Base-by-base conservation (phyloP, 1,140 invertebrate species). In the Dysdera silvatica region DNA sequence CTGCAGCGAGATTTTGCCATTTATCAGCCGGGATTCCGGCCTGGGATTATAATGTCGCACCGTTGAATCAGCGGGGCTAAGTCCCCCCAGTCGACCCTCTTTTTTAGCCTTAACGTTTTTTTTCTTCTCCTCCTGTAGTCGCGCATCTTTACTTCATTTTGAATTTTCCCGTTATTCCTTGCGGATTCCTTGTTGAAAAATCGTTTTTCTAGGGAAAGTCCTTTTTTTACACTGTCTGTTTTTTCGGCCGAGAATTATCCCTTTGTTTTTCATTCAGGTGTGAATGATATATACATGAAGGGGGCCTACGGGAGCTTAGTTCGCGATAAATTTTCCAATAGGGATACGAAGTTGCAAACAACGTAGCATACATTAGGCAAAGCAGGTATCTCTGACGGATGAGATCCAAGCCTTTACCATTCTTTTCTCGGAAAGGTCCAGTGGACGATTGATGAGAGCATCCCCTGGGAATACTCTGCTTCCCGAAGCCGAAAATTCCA, bases 41-140 rank as follows among this genome's bases (percentile, higher is more conserved):
- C 59, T 40, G 53, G 56, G 61, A 63, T 63, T 63, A 63, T 63
- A 63, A 63, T 63, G 61, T 63, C 61, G 52, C 61, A 55, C 61
- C 56, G 53, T 63, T 63, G 61, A 63, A 63, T 63, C 61, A 63
- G 61, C 52, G 41, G 35, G 29, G 47, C 47, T 45, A 45, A 45
- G 24, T 48, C 43, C 43, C 12, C n/a, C 43, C n/a, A n/a, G n/a
- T n/a, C n/a, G n/a, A n/a, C n/a, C 43, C 20, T 26, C 49, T 20
- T 20, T 47, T 16, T 35, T 23, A 14, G 45, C 20, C 16, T 59
- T 49, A 43, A 16, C 57, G 23, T 59, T 26, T 35, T 45, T 45
- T 20, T n/a, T 45, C 24, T 45, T 20, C 41, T 45, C 41, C 24
- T 45, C 24, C n/a, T 45, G n/a, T 45, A 45, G 8, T 45, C 24